phyloP scores from a whole-genome alignment of 35 echinoderm and acorn worm genomes.

The Stichopus chloronotus region DNA sequence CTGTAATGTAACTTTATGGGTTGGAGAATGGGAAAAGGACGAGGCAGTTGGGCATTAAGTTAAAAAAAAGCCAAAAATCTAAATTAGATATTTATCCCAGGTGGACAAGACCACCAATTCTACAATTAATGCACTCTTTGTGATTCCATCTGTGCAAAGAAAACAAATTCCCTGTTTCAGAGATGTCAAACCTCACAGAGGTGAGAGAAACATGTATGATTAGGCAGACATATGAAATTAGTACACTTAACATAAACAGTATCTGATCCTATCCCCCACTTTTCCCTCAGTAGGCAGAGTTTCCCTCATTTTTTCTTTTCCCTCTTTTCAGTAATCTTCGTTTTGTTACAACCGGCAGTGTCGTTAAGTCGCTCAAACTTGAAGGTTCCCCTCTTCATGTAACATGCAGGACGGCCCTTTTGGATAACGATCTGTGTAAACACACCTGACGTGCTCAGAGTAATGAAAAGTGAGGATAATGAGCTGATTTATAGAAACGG shows the following conservation, averaged over 20 bases:
- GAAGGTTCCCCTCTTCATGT: neutral
- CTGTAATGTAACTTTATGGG: too few relatives aligned
- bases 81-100: too few relatives aligned
- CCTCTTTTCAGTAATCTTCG: neutral
- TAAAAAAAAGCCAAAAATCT: too few relatives aligned
- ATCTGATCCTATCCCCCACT: neutral
- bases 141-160: too few relatives aligned
- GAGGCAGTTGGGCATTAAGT: too few relatives aligned
- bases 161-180: too few relatives aligned
- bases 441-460: slow-evolving; percentile 49
- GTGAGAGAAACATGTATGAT: too few relatives aligned
- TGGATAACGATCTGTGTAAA: slow-evolving; percentile 52
- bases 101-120: too few relatives aligned
- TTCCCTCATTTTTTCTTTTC: neutral
- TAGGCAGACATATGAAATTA: too few relatives aligned
- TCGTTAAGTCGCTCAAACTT: slow-evolving; percentile 36
- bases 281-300: neutral
- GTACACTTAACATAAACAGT: neutral
- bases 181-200: too few relatives aligned
- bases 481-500: slow-evolving; percentile 43
- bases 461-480: slow-evolving; percentile 51
- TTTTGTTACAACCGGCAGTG: neutral
- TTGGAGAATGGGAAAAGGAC: too few relatives aligned
- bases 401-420: slow-evolving; percentile 5
- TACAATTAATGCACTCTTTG: too few relatives aligned